Evolutionary conservation across 1,140 invertebrate species (phyloP), one percentile per base, ranked within the genome.

Genomic region (Philotrypesis tridentata): DNA sequence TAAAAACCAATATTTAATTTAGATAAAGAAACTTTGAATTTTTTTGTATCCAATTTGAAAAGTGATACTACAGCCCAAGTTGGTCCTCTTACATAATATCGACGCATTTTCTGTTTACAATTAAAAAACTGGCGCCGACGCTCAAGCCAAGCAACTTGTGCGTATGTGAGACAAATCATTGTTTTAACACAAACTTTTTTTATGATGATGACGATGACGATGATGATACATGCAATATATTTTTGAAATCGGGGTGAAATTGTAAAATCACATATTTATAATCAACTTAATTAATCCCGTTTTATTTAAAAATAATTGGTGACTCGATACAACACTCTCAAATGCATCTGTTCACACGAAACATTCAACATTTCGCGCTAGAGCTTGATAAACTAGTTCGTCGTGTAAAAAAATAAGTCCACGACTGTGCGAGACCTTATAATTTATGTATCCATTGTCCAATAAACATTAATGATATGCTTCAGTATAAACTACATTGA

Each of bases 261-360:
- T 37, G 9, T 37, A 37, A 5, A 37, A 5, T 5, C 9, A 37
- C 9, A 37, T 71, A 71, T 71, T 40, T 40, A n/a, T 17, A 17
- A 6, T 71, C 6, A 86, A 86, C 85, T 84, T 33, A 70, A 48
- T 6, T 70, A 67, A 86, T 86, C 85, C 85, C 85, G 83, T 87
- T 89, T 89, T 89, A 89, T 88, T 89, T 77, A 84, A 86, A 88
- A 87, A 86, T 86, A 88, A 85, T 72, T 83, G 55, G 83, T 85
- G 81, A 85, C 84, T 87, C 75, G 83, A 84, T 89, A 89, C 82
- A 89, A 86, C 67, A 87, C 74, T 87, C 60, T 76, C 72, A 85
- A 84, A 84, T 86, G 83, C 83, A 88, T 85, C 17, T 85, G 75
- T 81, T 72, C 61, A 60, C 43, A 40, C 21, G 70, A 75, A 70